Conservation (phyloP, 2,888 invertebrate genomes). For the Eristalinus sepulchralis region DNA sequence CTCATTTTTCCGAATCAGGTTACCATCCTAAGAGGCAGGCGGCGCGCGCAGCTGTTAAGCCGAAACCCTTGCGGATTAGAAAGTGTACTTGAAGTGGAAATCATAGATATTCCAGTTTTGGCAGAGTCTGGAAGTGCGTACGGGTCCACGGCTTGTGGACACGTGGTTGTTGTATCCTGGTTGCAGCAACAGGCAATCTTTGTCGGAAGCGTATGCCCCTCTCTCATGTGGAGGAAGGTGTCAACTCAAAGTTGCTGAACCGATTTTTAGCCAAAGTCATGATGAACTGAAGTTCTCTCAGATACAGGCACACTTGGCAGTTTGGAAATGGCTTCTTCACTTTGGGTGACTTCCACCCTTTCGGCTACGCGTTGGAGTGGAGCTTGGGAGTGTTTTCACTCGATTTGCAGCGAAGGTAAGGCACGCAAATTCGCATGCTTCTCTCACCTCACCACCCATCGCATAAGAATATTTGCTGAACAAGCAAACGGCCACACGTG, state of each 20-base stretch:
- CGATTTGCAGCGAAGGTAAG: too few relatives aligned
- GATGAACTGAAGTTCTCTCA: too few relatives aligned
- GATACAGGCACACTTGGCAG: too few relatives aligned
- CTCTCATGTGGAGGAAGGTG: too few relatives aligned
- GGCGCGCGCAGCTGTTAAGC: conserved; percentile 31
- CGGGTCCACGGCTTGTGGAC: not conserved
- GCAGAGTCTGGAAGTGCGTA: not conserved
- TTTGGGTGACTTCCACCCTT: too few relatives aligned
- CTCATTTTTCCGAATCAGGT: conserved; percentile 14
- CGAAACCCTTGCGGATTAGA: conserved; percentile 62
- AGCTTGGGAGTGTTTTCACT: too few relatives aligned
- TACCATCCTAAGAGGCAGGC: conserved; percentile 20
- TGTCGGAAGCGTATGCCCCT: too few relatives aligned
- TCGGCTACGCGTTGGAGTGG: too few relatives aligned
- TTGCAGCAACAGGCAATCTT: too few relatives aligned
- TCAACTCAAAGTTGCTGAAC: too few relatives aligned
- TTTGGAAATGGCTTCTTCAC: too few relatives aligned
- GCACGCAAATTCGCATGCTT: conserved; percentile 52
- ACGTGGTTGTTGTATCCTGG: not conserved
- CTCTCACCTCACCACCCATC: conserved; percentile 16
- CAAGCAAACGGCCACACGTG: conserved; percentile 10
- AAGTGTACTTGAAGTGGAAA: conserved; percentile 29
- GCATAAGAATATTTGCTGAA: conserved; percentile 22
- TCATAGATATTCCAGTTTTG: conserved; percentile 9
- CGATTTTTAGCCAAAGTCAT: too few relatives aligned